These are phyloP conservation scores for Calycopis cecrops DNA, from an alignment of 1,140 invertebrate genomes.

Conservation along the genomic window DNA sequence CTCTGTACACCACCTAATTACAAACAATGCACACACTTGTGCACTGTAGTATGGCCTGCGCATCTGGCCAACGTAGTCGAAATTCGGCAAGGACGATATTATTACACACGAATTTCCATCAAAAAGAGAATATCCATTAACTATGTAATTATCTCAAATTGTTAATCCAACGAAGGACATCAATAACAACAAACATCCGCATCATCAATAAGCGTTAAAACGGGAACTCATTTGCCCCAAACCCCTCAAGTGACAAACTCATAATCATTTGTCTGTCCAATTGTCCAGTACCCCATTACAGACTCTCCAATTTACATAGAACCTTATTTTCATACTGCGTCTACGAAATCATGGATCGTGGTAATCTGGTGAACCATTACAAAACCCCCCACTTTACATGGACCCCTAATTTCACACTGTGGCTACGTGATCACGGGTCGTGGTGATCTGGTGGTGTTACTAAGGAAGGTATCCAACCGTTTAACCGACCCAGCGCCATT, in stretches of 20 bases:
- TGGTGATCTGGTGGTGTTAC: slow-evolving; percentile 50
- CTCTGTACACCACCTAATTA: too few relatives aligned
- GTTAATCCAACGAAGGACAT: not conserved
- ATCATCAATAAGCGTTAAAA: slow-evolving; percentile 37
- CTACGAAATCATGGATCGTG: slow-evolving; percentile 24
- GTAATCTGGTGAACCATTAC: slow-evolving; percentile 39
- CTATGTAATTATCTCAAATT: too few relatives aligned
- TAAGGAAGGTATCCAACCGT: slow-evolving; percentile 68
- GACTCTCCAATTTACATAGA: slow-evolving; percentile 38
- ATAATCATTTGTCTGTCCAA: slow-evolving; percentile 68
- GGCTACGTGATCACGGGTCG: slow-evolving; percentile 25
- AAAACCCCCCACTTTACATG: too few relatives aligned
- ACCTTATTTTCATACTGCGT: slow-evolving; percentile 12
- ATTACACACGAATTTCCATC: too few relatives aligned
- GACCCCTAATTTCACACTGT: not conserved
- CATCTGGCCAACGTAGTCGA: too few relatives aligned
- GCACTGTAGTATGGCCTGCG: too few relatives aligned
- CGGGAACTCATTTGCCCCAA: slow-evolving; percentile 32
- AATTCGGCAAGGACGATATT: too few relatives aligned
- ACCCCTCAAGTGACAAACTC: slow-evolving; percentile 65
- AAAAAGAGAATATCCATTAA: too few relatives aligned
- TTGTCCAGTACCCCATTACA: slow-evolving; percentile 52
- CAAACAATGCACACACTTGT: too few relatives aligned
- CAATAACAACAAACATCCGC: not conserved
- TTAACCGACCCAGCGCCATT: slow-evolving; percentile 68